Conservation (phyloP, 2,113 vertebrate genomes). For the Ardeotis arabs region DNA sequence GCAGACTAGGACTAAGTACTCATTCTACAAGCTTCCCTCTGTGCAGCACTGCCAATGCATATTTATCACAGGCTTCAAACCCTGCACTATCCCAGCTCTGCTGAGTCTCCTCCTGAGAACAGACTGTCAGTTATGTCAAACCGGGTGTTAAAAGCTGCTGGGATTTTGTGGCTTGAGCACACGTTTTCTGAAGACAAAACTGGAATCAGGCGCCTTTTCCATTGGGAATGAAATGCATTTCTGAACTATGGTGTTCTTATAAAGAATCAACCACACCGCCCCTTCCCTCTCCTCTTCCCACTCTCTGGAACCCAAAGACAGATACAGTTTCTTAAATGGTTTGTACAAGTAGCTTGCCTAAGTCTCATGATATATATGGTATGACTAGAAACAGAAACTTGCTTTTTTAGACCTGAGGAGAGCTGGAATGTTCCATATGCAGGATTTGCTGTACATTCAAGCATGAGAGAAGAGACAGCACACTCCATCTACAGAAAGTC, state of each 20-base stretch:
- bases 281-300: neutral
- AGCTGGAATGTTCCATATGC: neutral
- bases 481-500: neutral
- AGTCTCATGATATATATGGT: neutral
- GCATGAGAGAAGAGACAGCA: neutral
- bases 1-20: neutral
- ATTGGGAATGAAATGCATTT: neutral
- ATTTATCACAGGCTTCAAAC: slow-evolving; percentile 46
- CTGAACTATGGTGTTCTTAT: neutral
- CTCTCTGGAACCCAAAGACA: neutral
- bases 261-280: neutral
- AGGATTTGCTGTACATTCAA: neutral
- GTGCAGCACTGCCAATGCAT: slow-evolving; percentile 8
- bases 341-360: neutral
- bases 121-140: slow-evolving; percentile 43
- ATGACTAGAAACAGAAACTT: neutral
- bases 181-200: slow-evolving; percentile 8
- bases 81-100: slow-evolving; percentile 11
- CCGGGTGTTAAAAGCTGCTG: slow-evolving; percentile 47
- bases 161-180: slow-evolving; percentile 26
- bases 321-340: neutral
- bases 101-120: slow-evolving; percentile 36
- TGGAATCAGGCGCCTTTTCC: slow-evolving; percentile 15
- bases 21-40: neutral
- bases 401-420: neutral